phyloP scores from a whole-genome alignment of 2,888 invertebrate species.

The Dicycla oo region DNA sequence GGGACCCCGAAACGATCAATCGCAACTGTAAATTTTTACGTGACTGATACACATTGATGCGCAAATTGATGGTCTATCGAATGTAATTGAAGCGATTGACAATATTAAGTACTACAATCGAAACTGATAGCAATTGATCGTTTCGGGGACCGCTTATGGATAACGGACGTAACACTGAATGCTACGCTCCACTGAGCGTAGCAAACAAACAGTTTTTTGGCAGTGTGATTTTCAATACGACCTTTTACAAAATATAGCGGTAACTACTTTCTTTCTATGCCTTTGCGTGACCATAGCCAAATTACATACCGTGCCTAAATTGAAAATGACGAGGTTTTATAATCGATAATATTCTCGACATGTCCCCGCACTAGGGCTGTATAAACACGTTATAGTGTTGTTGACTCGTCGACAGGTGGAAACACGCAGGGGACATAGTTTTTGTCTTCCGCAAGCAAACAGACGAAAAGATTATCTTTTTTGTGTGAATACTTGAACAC shows the following conservation, averaged over 20 bases:
- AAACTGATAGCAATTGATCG: too few species aligned
- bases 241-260: slow-evolving; percentile 33
- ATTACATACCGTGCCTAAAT: slow-evolving; percentile 24
- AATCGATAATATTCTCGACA: slow-evolving; percentile 24
- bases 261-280: slow-evolving; percentile 39
- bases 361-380: slow-evolving; percentile 50
- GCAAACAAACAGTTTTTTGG: slow-evolving; percentile 19
- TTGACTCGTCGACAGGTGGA: slow-evolving; percentile 79
- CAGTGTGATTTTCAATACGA: slow-evolving; percentile 9
- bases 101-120: too few species aligned
- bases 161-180: too few species aligned
- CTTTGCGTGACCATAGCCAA: slow-evolving; percentile 47
- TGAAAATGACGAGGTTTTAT: slow-evolving; percentile 28
- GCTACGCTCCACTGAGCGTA: too few species aligned
- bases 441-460: slow-evolving; percentile 65
- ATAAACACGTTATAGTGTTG: slow-evolving; percentile 72
- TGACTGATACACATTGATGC: too few species aligned
- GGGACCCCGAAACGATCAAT: too few species aligned
- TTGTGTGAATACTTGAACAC: slow-evolving; percentile 31
- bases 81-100: too few species aligned
- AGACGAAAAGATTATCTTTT: slow-evolving; percentile 49
- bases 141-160: too few species aligned
- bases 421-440: slow-evolving; percentile 66
- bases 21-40: too few species aligned
- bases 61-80: too few species aligned